Conservation (phyloP, 2,888 invertebrate species). For the Eupithecia dodoneata region DNA sequence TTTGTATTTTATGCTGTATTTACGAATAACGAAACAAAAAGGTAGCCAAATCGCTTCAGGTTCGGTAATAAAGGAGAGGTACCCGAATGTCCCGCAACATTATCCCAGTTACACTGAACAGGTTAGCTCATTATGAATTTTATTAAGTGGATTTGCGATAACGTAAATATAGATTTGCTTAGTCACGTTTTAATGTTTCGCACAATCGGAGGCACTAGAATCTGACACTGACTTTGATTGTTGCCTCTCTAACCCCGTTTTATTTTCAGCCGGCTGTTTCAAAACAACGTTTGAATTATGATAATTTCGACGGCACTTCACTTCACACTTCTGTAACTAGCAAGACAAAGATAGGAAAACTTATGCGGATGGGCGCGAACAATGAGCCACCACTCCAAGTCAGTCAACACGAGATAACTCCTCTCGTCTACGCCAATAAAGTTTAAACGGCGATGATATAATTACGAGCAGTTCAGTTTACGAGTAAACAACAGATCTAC, state of each 20-base stretch:
- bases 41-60: constrained; percentile 45
- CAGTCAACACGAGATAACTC: constrained; percentile 41
- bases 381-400: constrained; percentile 42
- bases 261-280: constrained; percentile 13
- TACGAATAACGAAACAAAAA: constrained; percentile 42
- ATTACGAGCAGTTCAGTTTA: constrained; percentile 50
- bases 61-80: constrained; percentile 44
- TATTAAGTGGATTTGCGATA: constrained; percentile 14
- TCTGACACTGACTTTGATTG: background rate
- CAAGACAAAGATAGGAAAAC: constrained; percentile 35
- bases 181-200: background rate
- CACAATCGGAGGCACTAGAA: constrained; percentile 3
- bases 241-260: background rate
- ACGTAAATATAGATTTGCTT: constrained; percentile 14
- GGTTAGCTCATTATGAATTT: constrained; percentile 19
- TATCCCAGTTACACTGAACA: constrained; percentile 25
- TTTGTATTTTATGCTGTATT: constrained; percentile 2
- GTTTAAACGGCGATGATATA: constrained; percentile 49
- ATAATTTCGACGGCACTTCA: constrained; percentile 21
- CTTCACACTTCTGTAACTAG: constrained; percentile 28
- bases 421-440: constrained; percentile 48
- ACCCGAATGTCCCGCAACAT: constrained; percentile 39
- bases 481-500: constrained; percentile 49
- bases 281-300: constrained; percentile 21
- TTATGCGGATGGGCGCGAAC: constrained; percentile 34